Evolutionary conservation across 1,140 invertebrate genomes (phyloP).

Genomic region (Neodiprion lecontei): DNA sequence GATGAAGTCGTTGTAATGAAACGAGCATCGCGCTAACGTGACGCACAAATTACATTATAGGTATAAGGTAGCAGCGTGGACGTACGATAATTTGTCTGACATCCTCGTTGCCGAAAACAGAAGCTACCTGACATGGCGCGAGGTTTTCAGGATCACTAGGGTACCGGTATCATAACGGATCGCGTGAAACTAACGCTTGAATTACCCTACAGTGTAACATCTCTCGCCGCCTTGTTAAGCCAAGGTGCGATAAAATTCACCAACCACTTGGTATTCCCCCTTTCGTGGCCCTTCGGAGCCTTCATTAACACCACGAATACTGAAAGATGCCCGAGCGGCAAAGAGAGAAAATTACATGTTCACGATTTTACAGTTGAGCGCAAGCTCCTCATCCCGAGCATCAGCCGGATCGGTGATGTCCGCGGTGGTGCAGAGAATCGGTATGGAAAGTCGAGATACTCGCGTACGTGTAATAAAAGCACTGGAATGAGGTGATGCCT

Average conservation of each 20-base stretch:
- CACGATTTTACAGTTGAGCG: slow-evolving; percentile 13
- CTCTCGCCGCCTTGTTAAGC: slow-evolving; percentile 32
- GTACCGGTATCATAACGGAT: slow-evolving; percentile 25
- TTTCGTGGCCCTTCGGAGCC: not conserved
- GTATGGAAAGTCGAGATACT: not conserved
- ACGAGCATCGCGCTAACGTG: no score
- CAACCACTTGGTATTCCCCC: not conserved
- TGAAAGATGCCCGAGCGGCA: slow-evolving; percentile 11
- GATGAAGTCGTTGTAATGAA: no score
- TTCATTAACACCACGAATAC: not conserved
- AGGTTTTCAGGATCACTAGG: slow-evolving; percentile 14
- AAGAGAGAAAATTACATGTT: slow-evolving; percentile 12
- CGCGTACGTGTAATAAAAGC: not conserved
- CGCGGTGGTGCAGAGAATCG: not conserved
- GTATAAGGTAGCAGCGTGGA: no score
- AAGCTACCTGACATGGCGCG: not conserved
- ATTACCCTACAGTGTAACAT: slow-evolving; percentile 17
- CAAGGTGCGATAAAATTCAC: not conserved
- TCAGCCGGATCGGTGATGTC: not conserved
- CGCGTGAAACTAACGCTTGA: not conserved
- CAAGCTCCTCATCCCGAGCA: not conserved
- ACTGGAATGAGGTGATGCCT: not conserved
- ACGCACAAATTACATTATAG: no score
- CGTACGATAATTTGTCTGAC: slow-evolving; percentile 11
- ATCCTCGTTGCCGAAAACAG: slow-evolving; percentile 12